Percentiles rank a stretch among this genome's conserved stretches.
phyloP scores from a whole-genome alignment of 2,888 invertebrate genomes.

The Hedychridium roseum region DNA sequence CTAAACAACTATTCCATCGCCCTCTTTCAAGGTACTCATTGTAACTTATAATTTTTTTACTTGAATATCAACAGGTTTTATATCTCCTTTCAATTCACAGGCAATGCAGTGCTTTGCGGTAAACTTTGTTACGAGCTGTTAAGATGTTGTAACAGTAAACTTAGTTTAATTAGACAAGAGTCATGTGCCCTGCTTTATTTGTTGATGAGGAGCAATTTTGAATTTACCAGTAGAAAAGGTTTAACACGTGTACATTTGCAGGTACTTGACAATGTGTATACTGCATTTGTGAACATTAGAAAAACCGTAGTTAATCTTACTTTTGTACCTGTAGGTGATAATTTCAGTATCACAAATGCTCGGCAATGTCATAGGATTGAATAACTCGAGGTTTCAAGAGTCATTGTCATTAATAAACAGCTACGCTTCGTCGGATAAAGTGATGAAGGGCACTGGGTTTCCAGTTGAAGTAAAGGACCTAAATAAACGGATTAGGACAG shows the following conservation, averaged over 20 bases:
- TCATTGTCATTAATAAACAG: slow-evolving; percentile 92
- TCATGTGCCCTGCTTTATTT: slow-evolving; percentile 91
- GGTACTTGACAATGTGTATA: slow-evolving; percentile 63
- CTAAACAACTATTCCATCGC: slow-evolving; percentile 88
- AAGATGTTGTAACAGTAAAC: slow-evolving; percentile 85
- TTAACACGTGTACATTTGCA: slow-evolving; percentile 90
- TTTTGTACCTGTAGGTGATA: slow-evolving; percentile 73
- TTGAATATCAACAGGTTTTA: slow-evolving; percentile 5
- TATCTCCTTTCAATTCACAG: no score
- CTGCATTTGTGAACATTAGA: not conserved
- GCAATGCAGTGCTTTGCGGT: slow-evolving; percentile 81
- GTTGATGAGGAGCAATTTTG: slow-evolving; percentile 93
- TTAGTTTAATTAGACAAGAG: slow-evolving; percentile 85
- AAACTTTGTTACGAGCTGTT: slow-evolving; percentile 82
- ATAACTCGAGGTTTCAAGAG: slow-evolving; percentile 94
- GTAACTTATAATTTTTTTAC: not conserved
- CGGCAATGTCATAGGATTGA: slow-evolving; percentile 88
- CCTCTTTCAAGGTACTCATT: slow-evolving; percentile 77
- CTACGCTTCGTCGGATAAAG: slow-evolving; percentile 91
- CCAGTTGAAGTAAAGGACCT: slow-evolving; percentile 92
- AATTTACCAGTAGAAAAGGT: slow-evolving; percentile 83
- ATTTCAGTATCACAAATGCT: slow-evolving; percentile 95
- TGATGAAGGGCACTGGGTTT: slow-evolving; percentile 91
- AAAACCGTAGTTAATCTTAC: not conserved
- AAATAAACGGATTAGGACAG: slow-evolving; percentile 91